These are phyloP conservation scores for Caenorhabditis wallacei DNA, from an alignment of 2,888 invertebrate genomes.

Conservation along the genomic window DNA sequence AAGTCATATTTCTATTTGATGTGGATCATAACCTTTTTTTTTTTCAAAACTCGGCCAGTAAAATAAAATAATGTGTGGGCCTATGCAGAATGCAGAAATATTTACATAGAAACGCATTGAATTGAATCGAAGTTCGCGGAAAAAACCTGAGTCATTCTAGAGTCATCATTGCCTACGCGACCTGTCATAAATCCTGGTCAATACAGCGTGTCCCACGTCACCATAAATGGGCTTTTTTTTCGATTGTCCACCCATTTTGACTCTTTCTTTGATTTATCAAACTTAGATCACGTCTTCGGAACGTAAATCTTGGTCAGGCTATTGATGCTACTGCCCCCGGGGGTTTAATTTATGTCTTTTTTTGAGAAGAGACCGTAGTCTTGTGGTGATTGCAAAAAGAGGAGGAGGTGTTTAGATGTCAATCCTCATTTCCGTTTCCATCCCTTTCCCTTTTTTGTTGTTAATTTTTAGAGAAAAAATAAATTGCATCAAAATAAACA, in stretches of 20 bases:
- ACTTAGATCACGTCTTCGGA: conserved; percentile 48
- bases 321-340: conserved; percentile 18
- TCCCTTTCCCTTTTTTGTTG: conserved; percentile 9
- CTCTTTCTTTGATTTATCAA: conserved; percentile 61
- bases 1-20: conserved; percentile 33
- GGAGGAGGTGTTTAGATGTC: conserved; percentile 14
- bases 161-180: conserved; percentile 36
- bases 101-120: conserved; percentile 55
- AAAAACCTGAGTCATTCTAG: conserved; percentile 42
- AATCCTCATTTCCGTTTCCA: conserved; percentile 48
- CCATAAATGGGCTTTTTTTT: conserved; percentile 28
- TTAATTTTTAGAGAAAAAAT: background rate
- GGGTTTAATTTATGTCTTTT: conserved; percentile 44
- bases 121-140: conserved; percentile 53
- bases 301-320: conserved; percentile 53
- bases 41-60: too few relatives aligned
- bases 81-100: conserved; percentile 17
- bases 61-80: conserved; percentile 34
- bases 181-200: conserved; percentile 51
- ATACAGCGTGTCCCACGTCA: conserved; percentile 54
- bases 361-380: conserved; percentile 13
- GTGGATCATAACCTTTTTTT: conserved; percentile 45
- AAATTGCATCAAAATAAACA: conserved; percentile 10
- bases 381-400: conserved; percentile 9
- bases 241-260: conserved; percentile 16